A percentile compares a stretch with the other conserved stretches of the same genome.
These are phyloP conservation scores for Scophthalmus maximus DNA, from an alignment of 2,113 vertebrate species.

Conservation along the genomic window DNA sequence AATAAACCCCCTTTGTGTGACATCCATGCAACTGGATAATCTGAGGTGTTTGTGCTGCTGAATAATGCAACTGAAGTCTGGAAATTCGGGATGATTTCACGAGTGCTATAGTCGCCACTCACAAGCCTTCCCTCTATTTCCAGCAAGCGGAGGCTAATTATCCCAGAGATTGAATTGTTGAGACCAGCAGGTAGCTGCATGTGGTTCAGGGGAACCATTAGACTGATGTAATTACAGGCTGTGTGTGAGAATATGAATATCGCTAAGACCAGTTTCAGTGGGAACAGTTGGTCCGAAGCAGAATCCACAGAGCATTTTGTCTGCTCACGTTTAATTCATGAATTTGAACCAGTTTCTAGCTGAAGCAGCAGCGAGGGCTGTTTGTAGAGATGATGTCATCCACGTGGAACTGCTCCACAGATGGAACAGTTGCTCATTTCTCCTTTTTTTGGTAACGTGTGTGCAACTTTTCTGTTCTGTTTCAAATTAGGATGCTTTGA, in stretches of 20 bases:
- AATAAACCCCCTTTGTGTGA: slow-evolving; percentile 6
- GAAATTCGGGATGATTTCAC: slow-evolving; percentile 17
- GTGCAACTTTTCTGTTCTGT: background rate
- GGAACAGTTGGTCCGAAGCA: background rate
- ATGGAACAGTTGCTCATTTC: too few species aligned
- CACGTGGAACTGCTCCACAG: slow-evolving; percentile 22
- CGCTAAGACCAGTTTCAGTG: background rate
- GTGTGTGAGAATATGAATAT: background rate
- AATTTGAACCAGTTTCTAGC: slow-evolving; percentile 22
- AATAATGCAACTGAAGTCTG: slow-evolving; percentile 27
- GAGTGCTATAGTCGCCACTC: slow-evolving; percentile 35
- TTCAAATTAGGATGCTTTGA: too few species aligned
- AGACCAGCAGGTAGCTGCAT: background rate
- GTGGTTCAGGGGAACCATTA: background rate
- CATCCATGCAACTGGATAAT: slow-evolving; percentile 4
- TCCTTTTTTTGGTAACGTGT: too few species aligned
- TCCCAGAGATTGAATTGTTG: slow-evolving; percentile 14
- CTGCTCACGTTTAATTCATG: slow-evolving; percentile 20
- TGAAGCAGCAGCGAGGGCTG: slow-evolving; percentile 5
- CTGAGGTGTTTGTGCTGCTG: slow-evolving; percentile 1
- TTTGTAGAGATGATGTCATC: slow-evolving; percentile 45
- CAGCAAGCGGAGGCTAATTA: slow-evolving; percentile 23
- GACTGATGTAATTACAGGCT: background rate
- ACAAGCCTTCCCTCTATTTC: slow-evolving; percentile 36
- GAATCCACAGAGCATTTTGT: slow-evolving; percentile 1